Conservation (phyloP, 2,113 vertebrate species). For the Lycaon pictus region DNA sequence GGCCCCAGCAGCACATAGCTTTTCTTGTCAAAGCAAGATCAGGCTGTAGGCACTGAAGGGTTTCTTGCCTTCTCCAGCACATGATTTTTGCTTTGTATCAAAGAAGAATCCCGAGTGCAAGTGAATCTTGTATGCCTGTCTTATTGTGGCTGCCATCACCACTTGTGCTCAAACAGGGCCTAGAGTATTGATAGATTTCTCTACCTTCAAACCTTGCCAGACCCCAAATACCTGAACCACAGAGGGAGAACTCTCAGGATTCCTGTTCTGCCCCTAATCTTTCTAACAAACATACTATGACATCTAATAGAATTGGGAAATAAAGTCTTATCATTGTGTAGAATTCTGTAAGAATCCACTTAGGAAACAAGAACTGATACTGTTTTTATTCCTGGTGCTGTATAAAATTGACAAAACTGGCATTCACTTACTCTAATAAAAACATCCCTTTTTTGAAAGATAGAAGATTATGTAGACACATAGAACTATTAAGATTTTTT, state of each 20-base stretch:
- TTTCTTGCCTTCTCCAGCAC: not conserved
- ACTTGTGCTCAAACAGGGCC: not conserved
- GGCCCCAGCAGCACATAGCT: not conserved
- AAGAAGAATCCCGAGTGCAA: not conserved
- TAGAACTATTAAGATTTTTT: not conserved
- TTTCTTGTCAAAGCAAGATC: not conserved
- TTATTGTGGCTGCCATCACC: not conserved
- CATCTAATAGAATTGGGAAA: not conserved
- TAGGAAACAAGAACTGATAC: not conserved
- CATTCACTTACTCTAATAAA: not conserved
- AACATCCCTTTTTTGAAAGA: not conserved
- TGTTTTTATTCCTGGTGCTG: not conserved
- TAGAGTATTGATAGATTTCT: not conserved
- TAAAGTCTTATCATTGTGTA: not conserved
- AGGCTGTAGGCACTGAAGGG: not conserved
- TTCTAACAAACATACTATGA: not conserved
- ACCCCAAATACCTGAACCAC: not conserved
- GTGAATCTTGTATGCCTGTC: not conserved
- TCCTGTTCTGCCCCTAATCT: not conserved
- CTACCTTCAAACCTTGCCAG: not conserved
- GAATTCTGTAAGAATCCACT: not conserved
- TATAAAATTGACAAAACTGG: not conserved
- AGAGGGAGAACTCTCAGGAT: not conserved
- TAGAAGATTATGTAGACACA: not conserved
- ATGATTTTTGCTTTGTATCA: not conserved